phyloP scores from a whole-genome alignment of 2,113 vertebrate species.

The Telmatochromis bifrenatus region DNA sequence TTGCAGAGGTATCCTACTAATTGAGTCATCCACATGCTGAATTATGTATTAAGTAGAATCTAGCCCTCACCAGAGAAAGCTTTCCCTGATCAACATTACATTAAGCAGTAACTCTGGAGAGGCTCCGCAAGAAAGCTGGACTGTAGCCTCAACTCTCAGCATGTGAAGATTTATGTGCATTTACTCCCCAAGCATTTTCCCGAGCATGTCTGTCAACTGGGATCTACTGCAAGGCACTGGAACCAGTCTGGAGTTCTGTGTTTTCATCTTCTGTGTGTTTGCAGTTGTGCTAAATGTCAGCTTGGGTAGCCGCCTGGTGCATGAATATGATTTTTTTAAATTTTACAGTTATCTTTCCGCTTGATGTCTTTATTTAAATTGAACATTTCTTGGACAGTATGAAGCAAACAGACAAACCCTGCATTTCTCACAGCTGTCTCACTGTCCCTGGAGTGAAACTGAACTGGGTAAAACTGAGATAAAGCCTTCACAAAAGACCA shows the following conservation, averaged over 20 bases:
- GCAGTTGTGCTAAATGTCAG: not conserved
- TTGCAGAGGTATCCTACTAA: conserved; percentile 39
- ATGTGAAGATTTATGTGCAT: conserved; percentile 20
- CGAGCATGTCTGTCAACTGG: not conserved
- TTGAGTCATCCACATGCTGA: conserved; percentile 58
- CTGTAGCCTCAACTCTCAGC: conserved; percentile 2
- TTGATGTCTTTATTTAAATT: conserved; percentile 1
- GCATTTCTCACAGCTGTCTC: not conserved
- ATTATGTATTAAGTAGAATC: conserved; percentile 62
- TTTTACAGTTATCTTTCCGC: not conserved
- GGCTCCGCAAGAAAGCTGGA: not conserved
- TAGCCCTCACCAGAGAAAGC: conserved; percentile 27
- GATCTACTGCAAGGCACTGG: not conserved
- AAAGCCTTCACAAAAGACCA: not conserved
- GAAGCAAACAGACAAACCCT: not conserved
- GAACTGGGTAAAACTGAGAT: not conserved
- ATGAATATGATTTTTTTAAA: not conserved
- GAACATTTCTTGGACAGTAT: not conserved
- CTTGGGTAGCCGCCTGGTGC: not conserved
- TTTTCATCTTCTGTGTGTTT: not conserved
- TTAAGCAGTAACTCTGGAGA: conserved; percentile 5
- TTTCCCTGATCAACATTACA: conserved; percentile 45
- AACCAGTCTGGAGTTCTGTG: not conserved
- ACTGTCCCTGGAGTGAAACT: not conserved
- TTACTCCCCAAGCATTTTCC: not conserved